Conservation (phyloP, 2,113 vertebrate genomes). For the Microtus pennsylvanicus region DNA sequence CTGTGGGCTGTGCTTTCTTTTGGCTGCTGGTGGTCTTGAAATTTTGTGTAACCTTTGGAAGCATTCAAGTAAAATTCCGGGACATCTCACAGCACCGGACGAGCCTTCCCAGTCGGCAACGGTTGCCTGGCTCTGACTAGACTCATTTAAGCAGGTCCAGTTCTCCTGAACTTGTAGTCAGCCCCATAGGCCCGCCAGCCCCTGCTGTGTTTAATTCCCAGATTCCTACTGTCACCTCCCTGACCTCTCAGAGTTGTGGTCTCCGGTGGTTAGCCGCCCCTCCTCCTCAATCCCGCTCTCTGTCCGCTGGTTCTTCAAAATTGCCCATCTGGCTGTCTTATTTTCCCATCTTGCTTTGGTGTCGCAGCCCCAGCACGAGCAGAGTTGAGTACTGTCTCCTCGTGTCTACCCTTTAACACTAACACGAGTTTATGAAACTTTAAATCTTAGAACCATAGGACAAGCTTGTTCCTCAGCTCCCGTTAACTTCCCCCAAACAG, state of each 20-base stretch:
- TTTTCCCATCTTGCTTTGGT: background rate
- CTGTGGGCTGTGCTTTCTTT: background rate
- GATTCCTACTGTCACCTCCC: background rate
- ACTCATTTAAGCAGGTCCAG: accelerated
- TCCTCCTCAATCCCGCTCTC: background rate
- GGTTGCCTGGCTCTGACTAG: background rate
- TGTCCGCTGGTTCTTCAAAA: background rate
- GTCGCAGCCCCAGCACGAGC: background rate
- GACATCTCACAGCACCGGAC: background rate
- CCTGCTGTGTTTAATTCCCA: background rate
- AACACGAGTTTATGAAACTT: background rate
- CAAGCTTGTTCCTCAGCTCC: background rate
- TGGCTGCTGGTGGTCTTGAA: background rate
- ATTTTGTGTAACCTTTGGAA: constrained; percentile 4
- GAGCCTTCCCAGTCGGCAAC: background rate
- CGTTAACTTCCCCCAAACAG: background rate
- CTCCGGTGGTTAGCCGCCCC: accelerated
- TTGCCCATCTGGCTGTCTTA: background rate
- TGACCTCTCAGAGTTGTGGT: too few species aligned
- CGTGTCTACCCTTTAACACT: background rate
- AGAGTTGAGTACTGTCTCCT: background rate
- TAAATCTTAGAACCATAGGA: background rate
- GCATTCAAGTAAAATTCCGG: background rate
- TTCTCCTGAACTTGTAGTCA: background rate
- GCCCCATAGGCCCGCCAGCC: accelerated